Evolutionary conservation across 2,888 invertebrate genomes (phyloP).

Genomic region (Ischnus inquisitorius): DNA sequence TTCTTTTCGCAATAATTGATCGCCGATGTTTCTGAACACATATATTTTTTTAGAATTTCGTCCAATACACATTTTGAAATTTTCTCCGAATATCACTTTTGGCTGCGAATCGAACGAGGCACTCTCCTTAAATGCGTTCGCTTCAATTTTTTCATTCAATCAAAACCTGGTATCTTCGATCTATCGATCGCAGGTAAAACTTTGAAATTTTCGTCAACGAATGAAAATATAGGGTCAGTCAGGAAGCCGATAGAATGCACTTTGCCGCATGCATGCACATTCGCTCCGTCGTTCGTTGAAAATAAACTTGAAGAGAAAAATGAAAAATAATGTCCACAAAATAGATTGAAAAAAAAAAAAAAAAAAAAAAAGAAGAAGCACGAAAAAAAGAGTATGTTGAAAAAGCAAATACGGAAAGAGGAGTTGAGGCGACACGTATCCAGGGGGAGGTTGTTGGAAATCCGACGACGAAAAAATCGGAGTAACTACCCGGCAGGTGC

Average conservation of each 20-base stretch:
- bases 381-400: slow-evolving; percentile 2
- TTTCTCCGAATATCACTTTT: too few species aligned
- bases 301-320: slow-evolving; percentile 54
- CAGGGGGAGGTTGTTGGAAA: slow-evolving; percentile 26
- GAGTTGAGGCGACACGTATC: not conserved
- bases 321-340: slow-evolving; percentile 48
- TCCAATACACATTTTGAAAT: too few species aligned
- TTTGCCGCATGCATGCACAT: slow-evolving; percentile 14
- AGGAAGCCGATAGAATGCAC: not conserved
- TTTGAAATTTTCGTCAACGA: too few species aligned
- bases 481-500: slow-evolving; percentile 61
- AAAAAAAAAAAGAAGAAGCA: not conserved
- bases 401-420: slow-evolving; percentile 30
- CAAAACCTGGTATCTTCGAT: too few species aligned
- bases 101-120: too few species aligned
- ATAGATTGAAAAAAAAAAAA: slow-evolving; percentile 39
- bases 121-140: too few species aligned
- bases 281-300: slow-evolving; percentile 50
- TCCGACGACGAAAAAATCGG: slow-evolving; percentile 63
- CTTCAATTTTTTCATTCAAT: too few species aligned
- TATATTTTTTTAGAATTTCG: too few species aligned
- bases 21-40: too few species aligned
- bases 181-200: too few species aligned
- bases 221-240: not conserved
- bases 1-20: too few species aligned